Evolutionary conservation across 2,888 invertebrate genomes (phyloP), one percentile per base, ranked within the genome.

Genomic region (Hirtodrosophila alboralis): DNA sequence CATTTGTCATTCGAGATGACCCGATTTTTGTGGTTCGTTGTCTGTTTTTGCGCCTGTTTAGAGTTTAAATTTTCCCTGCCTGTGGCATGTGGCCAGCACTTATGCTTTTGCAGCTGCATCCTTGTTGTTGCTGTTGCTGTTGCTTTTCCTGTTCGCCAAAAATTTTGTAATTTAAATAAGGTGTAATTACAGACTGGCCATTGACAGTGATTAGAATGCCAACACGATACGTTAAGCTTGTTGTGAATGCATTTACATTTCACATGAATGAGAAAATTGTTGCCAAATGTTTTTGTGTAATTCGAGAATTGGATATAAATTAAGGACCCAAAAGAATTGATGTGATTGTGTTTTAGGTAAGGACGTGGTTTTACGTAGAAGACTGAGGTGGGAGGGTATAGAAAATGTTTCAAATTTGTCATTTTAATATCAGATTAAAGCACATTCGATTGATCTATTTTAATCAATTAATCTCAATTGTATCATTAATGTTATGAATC

Each of bases 141-240:
- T 38, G 45, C 23, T 28, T 30, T 38, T 56, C 30, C 58, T 52
- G 60, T 60, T 60, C 18, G 56, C 37, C 57, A 47, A 61, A 69
- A n/a, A n/a, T n/a, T 84, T 84, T 70, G 84, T 78, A 81, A 81
- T 84, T 81, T 84, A 78, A 81, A 81, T 84, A 81, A 76, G 76
- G 76, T 68, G 74, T 84, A 84, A 81, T 81, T 84, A 76, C 76
- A 83, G 71, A 71, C 59, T 60, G 54, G 16, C 70, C 77, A 68
- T 65, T 76, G 78, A 71, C 67, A 68, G 71, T 79, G 74, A 83
- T 76, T 83, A 76, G 59, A 67, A 76, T 65, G 79, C 61, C 75
- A 70, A 70, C 59, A 54, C 49, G 79, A 75, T 72, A 54, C 60
- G 59, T 45, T 61, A 36, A 47, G 41, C 71, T 49, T 58, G 59